Conservation (phyloP, 1,140 invertebrate species). For the Conopomorpha cramerella region DNA sequence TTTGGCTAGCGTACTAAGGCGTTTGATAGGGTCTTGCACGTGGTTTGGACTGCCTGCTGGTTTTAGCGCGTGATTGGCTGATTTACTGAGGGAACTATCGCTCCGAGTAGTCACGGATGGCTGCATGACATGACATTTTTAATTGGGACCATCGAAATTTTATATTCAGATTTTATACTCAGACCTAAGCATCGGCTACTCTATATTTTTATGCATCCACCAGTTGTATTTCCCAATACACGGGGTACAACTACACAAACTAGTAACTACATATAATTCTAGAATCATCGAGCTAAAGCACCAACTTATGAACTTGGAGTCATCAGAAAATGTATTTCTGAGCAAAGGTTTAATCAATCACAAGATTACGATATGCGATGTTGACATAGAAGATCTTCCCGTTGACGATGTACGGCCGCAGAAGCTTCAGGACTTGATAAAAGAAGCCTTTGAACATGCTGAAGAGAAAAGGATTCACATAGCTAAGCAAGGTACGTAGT, state of each 20-base stretch:
- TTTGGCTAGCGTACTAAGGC: background rate
- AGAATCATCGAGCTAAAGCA: slow-evolving; percentile 31
- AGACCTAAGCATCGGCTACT: too few species aligned
- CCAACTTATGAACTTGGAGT: slow-evolving; percentile 22
- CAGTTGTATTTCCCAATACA: too few species aligned
- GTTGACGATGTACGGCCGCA: slow-evolving; percentile 9
- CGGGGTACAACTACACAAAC: too few species aligned
- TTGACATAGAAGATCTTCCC: slow-evolving; percentile 16
- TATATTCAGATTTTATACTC: too few species aligned
- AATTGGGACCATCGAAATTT: too few species aligned
- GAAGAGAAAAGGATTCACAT: slow-evolving; percentile 9
- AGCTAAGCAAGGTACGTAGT: slow-evolving; percentile 4
- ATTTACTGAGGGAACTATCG: too few species aligned
- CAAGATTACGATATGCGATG: slow-evolving; percentile 17
- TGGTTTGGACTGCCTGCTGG: too few species aligned
- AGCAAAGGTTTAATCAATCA: slow-evolving; percentile 14
- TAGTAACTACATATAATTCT: slow-evolving; percentile 2
- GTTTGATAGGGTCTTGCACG: too few species aligned
- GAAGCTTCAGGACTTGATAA: slow-evolving; percentile 10
- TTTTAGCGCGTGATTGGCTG: too few species aligned
- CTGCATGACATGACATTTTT: too few species aligned
- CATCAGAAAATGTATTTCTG: slow-evolving; percentile 15
- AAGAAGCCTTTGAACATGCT: slow-evolving; percentile 13
- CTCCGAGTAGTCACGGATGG: too few species aligned
- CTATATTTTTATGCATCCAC: too few species aligned